Conservation (phyloP, 2,888 invertebrate species). For the Pheosia tremula region DNA sequence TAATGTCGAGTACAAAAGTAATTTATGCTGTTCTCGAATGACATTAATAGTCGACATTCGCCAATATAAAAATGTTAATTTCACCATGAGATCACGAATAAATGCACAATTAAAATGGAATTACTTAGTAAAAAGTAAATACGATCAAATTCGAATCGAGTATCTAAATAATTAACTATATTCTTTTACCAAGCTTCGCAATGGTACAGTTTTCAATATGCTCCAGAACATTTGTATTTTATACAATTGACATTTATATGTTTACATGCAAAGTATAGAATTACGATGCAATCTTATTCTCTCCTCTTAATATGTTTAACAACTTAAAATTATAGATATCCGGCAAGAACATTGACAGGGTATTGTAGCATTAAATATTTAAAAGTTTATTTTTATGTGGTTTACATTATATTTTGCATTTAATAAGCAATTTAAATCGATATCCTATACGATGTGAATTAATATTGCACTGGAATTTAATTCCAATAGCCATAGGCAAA, state of each 20-base stretch:
- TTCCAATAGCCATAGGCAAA: conserved; percentile 51
- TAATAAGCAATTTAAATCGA: conserved; percentile 24
- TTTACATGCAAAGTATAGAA: conserved; percentile 71
- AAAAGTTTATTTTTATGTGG: conserved; percentile 11
- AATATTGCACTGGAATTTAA: conserved; percentile 59
- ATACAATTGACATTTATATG: conserved; percentile 75
- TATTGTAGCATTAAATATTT: neutral
- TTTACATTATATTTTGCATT: conserved; percentile 28
- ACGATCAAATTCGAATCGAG: conserved; percentile 34
- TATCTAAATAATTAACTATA: conserved; percentile 25
- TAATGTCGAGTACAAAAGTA: conserved; percentile 36
- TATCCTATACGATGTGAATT: conserved; percentile 24
- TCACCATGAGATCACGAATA: conserved; percentile 77
- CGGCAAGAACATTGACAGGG: conserved; percentile 29
- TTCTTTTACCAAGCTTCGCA: conserved; percentile 42
- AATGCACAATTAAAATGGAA: conserved; percentile 71
- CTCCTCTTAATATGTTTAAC: conserved; percentile 76
- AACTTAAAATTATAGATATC: conserved; percentile 68
- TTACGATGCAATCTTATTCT: conserved; percentile 82
- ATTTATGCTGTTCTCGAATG: neutral
- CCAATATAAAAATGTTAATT: conserved; percentile 35
- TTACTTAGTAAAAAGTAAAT: conserved; percentile 27
- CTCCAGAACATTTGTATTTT: conserved; percentile 69
- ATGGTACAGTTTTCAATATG: conserved; percentile 61
- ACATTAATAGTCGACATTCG: conserved; percentile 26